Conservation (phyloP, 1,140 invertebrate genomes). For the Rhagoletis pomonella region DNA sequence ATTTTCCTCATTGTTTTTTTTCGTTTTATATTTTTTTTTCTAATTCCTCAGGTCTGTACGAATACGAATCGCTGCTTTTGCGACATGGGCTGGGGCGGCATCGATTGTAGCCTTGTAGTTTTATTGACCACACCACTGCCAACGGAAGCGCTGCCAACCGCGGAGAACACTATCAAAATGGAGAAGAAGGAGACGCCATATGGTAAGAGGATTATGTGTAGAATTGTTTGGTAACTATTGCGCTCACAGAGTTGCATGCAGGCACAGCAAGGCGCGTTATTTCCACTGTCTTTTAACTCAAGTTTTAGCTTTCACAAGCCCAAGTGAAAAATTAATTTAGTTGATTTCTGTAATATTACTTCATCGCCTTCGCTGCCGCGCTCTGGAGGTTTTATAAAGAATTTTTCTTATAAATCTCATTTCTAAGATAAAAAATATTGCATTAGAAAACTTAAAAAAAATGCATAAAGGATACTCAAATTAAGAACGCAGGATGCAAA, state of each 20-base stretch:
- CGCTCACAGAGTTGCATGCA: not conserved
- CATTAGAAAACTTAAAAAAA: too few relatives aligned
- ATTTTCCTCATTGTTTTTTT: constrained; percentile 6
- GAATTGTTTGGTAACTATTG: not conserved
- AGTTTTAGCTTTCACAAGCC: too few relatives aligned
- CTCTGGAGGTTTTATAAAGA: too few relatives aligned
- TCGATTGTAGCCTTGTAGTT: constrained; percentile 89
- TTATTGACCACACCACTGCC: constrained; percentile 78
- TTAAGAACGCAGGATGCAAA: too few relatives aligned
- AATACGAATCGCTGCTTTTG: constrained; percentile 95
- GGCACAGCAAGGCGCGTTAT: not conserved
- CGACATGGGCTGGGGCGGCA: constrained; percentile 89
- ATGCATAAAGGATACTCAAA: too few relatives aligned
- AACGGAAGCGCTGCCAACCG: constrained; percentile 75
- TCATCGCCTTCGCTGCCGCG: too few relatives aligned
- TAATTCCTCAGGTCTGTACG: constrained; percentile 86
- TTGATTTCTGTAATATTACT: too few relatives aligned
- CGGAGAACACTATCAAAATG: constrained; percentile 79
- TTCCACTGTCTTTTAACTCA: too few relatives aligned
- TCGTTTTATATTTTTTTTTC: not conserved
- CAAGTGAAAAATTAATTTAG: too few relatives aligned
- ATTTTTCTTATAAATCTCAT: too few relatives aligned
- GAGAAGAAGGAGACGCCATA: constrained; percentile 91
- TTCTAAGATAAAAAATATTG: too few relatives aligned
- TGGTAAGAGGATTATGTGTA: constrained; percentile 79